Conservation (phyloP, 2,113 vertebrate genomes). For the Tupaia chinensis region DNA sequence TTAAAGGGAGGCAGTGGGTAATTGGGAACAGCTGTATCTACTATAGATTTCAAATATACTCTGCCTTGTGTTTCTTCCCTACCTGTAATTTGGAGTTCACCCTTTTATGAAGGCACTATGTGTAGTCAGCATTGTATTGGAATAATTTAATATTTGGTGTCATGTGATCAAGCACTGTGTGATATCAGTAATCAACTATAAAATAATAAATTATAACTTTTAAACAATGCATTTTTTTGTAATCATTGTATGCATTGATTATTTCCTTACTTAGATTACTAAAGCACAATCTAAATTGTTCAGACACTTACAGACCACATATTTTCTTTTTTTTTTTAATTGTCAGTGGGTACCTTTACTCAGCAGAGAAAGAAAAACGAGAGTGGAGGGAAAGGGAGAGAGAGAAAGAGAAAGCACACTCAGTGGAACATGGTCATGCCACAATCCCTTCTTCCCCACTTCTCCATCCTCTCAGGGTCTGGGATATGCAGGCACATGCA, state of each 20-base stretch:
- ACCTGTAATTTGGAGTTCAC: neutral
- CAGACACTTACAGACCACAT: neutral
- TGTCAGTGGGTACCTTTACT: too few species aligned
- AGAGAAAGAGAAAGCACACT: too few species aligned
- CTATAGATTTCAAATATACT: neutral
- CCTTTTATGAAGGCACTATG: neutral
- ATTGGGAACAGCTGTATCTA: neutral
- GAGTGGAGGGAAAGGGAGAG: too few species aligned
- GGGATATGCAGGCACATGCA: too few species aligned
- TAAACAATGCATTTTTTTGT: neutral
- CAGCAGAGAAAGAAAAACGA: too few species aligned
- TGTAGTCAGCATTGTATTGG: neutral
- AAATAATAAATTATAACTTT: neutral
- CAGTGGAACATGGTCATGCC: too few species aligned
- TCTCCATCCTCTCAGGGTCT: too few species aligned
- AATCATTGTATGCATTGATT: neutral
- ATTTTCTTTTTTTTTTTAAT: too few species aligned
- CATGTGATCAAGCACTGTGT: neutral
- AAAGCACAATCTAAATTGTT: neutral
- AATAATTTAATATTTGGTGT: neutral
- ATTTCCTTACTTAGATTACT: neutral
- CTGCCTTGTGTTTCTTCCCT: neutral
- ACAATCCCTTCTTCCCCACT: too few species aligned
- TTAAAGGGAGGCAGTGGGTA: neutral
- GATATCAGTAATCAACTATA: neutral